Percentiles rank a stretch among this genome's conserved stretches.
These are phyloP conservation scores for Caenorhabditis sp. DNA, from an alignment of 2,888 invertebrate species.

Conservation along the genomic window DNA sequence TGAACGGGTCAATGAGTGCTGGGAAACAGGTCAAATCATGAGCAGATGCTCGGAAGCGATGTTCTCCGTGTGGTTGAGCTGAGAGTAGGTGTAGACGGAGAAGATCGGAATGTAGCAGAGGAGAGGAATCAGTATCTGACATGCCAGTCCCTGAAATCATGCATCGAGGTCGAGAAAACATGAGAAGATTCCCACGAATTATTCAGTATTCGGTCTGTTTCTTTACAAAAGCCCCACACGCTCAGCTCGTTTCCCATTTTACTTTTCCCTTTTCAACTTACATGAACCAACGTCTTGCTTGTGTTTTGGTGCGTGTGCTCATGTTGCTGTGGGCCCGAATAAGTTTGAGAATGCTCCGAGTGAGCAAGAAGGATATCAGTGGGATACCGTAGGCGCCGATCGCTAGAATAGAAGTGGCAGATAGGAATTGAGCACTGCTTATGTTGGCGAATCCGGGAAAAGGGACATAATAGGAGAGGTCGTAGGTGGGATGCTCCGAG, in stretches of 20 bases:
- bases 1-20: conserved; percentile 45
- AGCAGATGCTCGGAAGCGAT: conserved; percentile 44
- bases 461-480: conserved; percentile 36
- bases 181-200: conserved; percentile 12
- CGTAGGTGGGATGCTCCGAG: conserved; percentile 47
- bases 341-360: conserved; percentile 44
- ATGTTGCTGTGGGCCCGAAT: conserved; percentile 47
- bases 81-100: conserved; percentile 39
- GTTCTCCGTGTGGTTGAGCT: conserved; percentile 32
- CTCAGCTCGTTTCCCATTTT: neutral
- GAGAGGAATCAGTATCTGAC: conserved; percentile 46
- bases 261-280: conserved; percentile 17
- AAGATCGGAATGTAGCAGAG: conserved; percentile 51
- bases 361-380: conserved; percentile 26
- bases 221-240: neutral
- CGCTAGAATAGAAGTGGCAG: conserved; percentile 40
- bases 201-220: neutral
- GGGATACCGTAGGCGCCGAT: conserved; percentile 55
- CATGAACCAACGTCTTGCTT: conserved; percentile 52
- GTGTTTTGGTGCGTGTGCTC: conserved; percentile 51
- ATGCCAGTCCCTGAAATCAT: conserved; percentile 47
- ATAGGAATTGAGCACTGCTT: conserved; percentile 34
- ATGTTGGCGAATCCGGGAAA: conserved; percentile 47
- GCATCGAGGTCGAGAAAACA: neutral
- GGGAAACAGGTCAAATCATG: conserved; percentile 43